Evolutionary conservation across 2,113 vertebrate species (phyloP).

Genomic region (Cricetomys ansorgei): DNA sequence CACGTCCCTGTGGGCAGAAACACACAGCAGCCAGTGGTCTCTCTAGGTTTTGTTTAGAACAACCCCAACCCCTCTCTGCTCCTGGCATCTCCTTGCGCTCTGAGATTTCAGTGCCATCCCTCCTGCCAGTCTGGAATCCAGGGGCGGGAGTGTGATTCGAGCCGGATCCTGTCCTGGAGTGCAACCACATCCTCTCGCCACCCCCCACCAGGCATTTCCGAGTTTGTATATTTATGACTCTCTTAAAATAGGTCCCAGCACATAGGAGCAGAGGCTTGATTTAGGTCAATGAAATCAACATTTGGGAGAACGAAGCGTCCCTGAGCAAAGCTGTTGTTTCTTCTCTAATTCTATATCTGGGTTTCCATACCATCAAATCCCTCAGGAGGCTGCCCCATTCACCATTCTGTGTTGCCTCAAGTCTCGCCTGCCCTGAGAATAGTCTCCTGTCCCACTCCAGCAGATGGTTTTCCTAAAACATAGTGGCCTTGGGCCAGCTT

Average conservation of each 20-base stretch:
- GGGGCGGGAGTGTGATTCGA: slow-evolving; percentile 62
- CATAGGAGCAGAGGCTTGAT: slow-evolving; percentile 56
- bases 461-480: slow-evolving; percentile 14
- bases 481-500: background rate
- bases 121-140: slow-evolving; percentile 13
- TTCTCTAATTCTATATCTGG: background rate
- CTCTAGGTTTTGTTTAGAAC: background rate
- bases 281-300: slow-evolving; percentile 59
- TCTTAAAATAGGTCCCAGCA: slow-evolving; percentile 74
- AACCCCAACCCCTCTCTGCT: background rate
- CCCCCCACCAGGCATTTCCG: slow-evolving; percentile 54
- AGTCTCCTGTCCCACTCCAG: background rate
- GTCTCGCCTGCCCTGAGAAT: slow-evolving; percentile 25
- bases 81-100: background rate
- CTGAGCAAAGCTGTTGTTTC: slow-evolving; percentile 42
- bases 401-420: background rate
- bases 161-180: slow-evolving; percentile 70
- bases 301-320: slow-evolving; percentile 22
- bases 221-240: slow-evolving; percentile 74
- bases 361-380: background rate
- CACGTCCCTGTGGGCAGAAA: background rate
- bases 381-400: background rate
- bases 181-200: slow-evolving; percentile 68
- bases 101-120: background rate
- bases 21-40: background rate